Percentiles rank a stretch among this genome's conserved stretches.
Conservation (phyloP, 2,888 invertebrate species). For the Colletes collaris region DNA sequence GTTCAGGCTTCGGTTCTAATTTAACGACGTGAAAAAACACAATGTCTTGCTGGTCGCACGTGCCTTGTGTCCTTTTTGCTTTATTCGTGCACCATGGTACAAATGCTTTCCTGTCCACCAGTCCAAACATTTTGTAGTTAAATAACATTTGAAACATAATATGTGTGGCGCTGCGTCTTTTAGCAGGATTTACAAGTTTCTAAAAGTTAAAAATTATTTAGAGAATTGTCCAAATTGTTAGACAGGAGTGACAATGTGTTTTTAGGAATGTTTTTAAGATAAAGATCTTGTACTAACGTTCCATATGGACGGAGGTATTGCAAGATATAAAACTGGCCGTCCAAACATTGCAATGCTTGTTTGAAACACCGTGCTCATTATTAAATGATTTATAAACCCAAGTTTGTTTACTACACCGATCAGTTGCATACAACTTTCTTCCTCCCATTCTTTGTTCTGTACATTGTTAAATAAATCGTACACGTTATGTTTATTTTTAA, state of each 20-base stretch:
- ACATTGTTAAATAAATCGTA: constrained; percentile 84
- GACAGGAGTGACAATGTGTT: neutral
- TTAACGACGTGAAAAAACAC: constrained; percentile 86
- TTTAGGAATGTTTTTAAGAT: neutral
- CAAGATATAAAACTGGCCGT: constrained; percentile 86
- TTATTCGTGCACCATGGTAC: constrained; percentile 86
- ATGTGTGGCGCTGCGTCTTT: neutral
- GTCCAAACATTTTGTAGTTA: constrained; percentile 86
- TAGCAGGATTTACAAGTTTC: neutral
- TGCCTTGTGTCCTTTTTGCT: constrained; percentile 53
- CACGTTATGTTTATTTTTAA: constrained; percentile 83
- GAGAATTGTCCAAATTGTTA: neutral
- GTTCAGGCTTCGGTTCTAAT: constrained; percentile 86
- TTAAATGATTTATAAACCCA: constrained; percentile 86
- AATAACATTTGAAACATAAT: constrained; percentile 89
- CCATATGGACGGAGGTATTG: constrained; percentile 86
- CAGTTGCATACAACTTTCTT: constrained; percentile 85
- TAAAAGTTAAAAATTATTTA: constrained; percentile 36
- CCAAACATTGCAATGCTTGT: constrained; percentile 85
- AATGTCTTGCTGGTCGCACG: neutral
- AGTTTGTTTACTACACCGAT: constrained; percentile 86
- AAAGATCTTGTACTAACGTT: constrained; percentile 83
- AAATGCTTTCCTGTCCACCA: constrained; percentile 84
- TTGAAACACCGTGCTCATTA: constrained; percentile 86
- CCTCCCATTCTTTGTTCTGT: constrained; percentile 82